phyloP scores from a whole-genome alignment of 2,888 invertebrate species.

The Lasioglossum villosulum region DNA sequence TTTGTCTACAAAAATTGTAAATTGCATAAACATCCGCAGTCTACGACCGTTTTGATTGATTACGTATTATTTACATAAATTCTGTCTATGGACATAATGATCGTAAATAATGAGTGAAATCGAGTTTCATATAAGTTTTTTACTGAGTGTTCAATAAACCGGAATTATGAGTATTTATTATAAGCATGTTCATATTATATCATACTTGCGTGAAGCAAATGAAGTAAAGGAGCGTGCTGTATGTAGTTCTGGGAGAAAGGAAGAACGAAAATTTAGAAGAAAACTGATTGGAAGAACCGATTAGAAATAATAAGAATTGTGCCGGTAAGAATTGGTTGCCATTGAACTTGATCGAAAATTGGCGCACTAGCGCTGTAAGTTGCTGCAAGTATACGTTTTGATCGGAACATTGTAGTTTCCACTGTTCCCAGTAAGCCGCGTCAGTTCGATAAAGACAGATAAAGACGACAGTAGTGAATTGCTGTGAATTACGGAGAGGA shows the following conservation, averaged over 20 bases:
- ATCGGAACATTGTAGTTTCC: conserved; percentile 5
- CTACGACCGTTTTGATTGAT: neutral
- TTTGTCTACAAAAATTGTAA: too few relatives aligned
- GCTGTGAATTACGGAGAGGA: conserved; percentile 19
- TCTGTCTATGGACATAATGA: too few relatives aligned
- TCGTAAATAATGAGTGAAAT: neutral
- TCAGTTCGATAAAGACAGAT: too few relatives aligned
- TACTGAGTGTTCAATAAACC: neutral
- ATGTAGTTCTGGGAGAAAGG: too few relatives aligned
- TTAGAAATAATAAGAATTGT: neutral
- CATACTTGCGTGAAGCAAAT: too few relatives aligned
- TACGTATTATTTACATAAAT: neutral
- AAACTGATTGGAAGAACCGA: neutral
- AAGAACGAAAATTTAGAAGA: too few relatives aligned
- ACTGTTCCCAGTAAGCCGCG: conserved; percentile 17
- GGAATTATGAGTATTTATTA: neutral
- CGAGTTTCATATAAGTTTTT: neutral
- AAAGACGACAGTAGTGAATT: too few relatives aligned
- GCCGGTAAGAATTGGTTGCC: neutral
- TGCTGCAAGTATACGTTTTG: conserved; percentile 10
- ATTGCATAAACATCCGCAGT: too few relatives aligned
- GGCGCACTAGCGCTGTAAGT: conserved; percentile 42
- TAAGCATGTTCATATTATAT: neutral
- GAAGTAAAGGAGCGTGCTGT: too few relatives aligned
- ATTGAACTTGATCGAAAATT: neutral